Percentiles rank a stretch among this genome's conserved stretches.
phyloP scores from a whole-genome alignment of 2,113 vertebrate genomes.

The Epinephelus lanceolatus region DNA sequence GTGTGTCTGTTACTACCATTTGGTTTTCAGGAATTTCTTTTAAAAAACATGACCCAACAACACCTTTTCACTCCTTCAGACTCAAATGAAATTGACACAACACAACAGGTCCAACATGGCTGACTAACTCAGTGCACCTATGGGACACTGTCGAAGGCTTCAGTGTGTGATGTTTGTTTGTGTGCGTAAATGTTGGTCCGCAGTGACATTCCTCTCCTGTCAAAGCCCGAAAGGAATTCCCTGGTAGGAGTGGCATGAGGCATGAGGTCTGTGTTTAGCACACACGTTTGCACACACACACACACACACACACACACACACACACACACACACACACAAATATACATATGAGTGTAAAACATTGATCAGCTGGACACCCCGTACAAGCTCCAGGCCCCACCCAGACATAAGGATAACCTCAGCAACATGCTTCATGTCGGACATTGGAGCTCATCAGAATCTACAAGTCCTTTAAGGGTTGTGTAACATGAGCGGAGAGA shows the following conservation, averaged over 20 bases:
- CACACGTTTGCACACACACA: slow-evolving; percentile 40
- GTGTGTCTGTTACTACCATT: too few species aligned
- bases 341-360: slow-evolving; percentile 21
- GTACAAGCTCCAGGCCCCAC: slow-evolving; percentile 55
- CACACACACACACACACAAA: slow-evolving; percentile 12
- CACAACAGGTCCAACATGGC: neutral
- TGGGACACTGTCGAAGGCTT: slow-evolving; percentile 4
- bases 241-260: slow-evolving; percentile 79
- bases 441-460: slow-evolving; percentile 77
- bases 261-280: slow-evolving; percentile 75
- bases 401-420: slow-evolving; percentile 70
- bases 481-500: slow-evolving; percentile 82
- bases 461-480: slow-evolving; percentile 79
- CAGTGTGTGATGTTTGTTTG: slow-evolving; percentile 53
- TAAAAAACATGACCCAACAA: neutral
- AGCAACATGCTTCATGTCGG: slow-evolving; percentile 71
- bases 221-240: slow-evolving; percentile 81
- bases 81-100: neutral
- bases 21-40: neutral
- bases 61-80: neutral
- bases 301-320: slow-evolving; percentile 32
- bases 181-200: slow-evolving; percentile 60
- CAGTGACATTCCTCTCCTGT: slow-evolving; percentile 77
- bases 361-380: slow-evolving; percentile 29
- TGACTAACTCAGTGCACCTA: neutral